Base-by-base conservation (phyloP, 1,140 invertebrate species). In the Trinorchestia longiramus region DNA sequence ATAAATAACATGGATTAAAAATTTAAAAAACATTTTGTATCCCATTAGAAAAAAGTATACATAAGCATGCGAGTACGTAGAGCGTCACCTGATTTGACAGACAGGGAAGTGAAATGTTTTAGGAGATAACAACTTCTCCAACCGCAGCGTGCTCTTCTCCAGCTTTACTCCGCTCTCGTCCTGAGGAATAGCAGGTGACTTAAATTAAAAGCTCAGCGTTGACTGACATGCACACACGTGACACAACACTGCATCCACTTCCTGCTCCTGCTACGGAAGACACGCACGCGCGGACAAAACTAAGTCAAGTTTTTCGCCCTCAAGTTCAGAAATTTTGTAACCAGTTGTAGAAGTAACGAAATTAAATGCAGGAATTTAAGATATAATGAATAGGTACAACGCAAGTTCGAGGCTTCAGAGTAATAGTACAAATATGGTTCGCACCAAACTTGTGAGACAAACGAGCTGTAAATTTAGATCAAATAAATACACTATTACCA, bases 31-130 rank as follows among this genome's bases (percentile, higher is more conserved):
- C 62, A 3, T 77, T 23, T 15, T 23, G 15, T 36, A 19, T 23
- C 3, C 3, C 62, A 36, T 15, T 15, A n/a, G 28, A 90, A n/a
- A 42, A 45, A 43, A 42, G 19, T 19, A 17, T 88, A 40, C 96
- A 95, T 95, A 96, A 97, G 41, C 96, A 43, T 15, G 92, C 77
- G 43, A 95, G n/a, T n/a, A 91, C 41, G 53, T 77, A 77, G 62
- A 23, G 62, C 62, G 95, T 95, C 90, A 96, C 96, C 96, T 96
- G 43, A 96, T 95, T 96, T 95, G 87, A 97, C 97, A 87, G 96
- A 96, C 42, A 95, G 97, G 97, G 97, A 97, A 96, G 97, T 97
- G 96, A 96, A 97, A 96, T 95, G 97, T 97, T 97, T 97, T 97
- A 45, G 96, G 96, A 96, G 97, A 97, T 15, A 97, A 97, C 28